Conservation (phyloP, 1,140 invertebrate species). For the Wasmannia auropunctata region DNA sequence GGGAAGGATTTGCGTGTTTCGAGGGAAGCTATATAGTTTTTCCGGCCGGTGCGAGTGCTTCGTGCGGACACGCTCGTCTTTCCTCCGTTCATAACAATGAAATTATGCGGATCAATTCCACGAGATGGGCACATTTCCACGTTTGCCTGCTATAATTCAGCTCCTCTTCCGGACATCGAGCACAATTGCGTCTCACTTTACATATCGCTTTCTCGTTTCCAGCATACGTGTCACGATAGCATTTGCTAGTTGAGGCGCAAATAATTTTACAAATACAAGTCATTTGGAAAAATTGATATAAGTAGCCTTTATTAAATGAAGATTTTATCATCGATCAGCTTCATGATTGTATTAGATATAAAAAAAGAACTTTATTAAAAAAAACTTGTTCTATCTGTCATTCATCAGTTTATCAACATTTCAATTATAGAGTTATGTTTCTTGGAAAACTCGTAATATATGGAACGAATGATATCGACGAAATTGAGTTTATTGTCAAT, state of each 20-base stretch:
- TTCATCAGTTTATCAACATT: background rate
- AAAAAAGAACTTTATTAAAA: background rate
- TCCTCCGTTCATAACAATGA: conserved; percentile 14
- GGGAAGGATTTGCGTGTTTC: background rate
- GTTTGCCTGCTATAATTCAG: background rate
- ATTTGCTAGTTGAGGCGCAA: background rate
- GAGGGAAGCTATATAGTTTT: background rate
- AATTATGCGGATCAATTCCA: conserved; percentile 30
- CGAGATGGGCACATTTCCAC: background rate
- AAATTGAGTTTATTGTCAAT: conserved; percentile 10
- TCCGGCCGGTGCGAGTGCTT: background rate
- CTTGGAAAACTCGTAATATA: background rate
- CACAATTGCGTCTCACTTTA: conserved; percentile 8
- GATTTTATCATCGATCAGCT: background rate
- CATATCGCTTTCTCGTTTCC: background rate
- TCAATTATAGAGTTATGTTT: background rate
- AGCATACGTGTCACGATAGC: background rate
- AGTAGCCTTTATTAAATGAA: background rate
- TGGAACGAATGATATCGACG: background rate
- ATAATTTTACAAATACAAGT: background rate
- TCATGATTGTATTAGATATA: background rate
- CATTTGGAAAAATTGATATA: background rate
- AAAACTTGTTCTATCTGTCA: background rate
- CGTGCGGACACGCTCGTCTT: background rate
- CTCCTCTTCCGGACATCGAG: background rate